Evolutionary conservation across 2,797 vertebrate species (phyloP).

Genomic region (Falco peregrinus): DNA sequence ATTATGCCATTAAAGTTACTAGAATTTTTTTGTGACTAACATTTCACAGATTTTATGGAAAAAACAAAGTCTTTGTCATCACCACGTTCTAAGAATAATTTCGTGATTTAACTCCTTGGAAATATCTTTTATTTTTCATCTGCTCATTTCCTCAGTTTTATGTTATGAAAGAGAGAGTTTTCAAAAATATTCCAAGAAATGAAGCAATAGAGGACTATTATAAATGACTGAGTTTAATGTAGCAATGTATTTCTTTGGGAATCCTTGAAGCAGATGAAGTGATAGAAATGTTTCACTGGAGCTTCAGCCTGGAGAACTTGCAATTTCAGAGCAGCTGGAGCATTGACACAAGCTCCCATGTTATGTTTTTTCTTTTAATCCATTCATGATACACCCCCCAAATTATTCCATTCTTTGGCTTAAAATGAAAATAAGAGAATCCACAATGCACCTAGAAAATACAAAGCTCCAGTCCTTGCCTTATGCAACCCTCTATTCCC

Average conservation of each 20-base stretch:
- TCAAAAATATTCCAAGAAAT: slow-evolving; percentile 24
- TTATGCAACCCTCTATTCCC: background rate
- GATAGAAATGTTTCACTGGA: background rate
- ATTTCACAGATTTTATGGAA: background rate
- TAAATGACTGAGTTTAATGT: background rate
- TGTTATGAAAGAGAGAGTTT: background rate
- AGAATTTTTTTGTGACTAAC: background rate
- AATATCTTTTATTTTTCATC: background rate
- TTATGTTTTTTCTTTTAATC: background rate
- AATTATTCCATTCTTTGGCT: background rate
- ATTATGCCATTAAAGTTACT: background rate
- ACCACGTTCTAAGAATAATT: background rate
- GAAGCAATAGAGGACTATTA: background rate
- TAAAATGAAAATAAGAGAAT: background rate
- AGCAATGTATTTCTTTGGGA: background rate
- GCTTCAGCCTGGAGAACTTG: background rate
- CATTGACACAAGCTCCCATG: background rate
- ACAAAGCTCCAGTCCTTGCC: background rate
- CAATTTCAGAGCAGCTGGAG: slow-evolving; percentile 11
- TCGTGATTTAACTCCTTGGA: background rate
- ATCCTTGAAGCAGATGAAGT: background rate
- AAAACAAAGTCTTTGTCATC: background rate
- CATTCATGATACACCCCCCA: background rate
- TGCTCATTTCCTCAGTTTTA: background rate
- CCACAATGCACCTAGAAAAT: background rate